phyloP scores from a whole-genome alignment of 2,797 vertebrate species.

The Yasuhikotakia modesta region DNA sequence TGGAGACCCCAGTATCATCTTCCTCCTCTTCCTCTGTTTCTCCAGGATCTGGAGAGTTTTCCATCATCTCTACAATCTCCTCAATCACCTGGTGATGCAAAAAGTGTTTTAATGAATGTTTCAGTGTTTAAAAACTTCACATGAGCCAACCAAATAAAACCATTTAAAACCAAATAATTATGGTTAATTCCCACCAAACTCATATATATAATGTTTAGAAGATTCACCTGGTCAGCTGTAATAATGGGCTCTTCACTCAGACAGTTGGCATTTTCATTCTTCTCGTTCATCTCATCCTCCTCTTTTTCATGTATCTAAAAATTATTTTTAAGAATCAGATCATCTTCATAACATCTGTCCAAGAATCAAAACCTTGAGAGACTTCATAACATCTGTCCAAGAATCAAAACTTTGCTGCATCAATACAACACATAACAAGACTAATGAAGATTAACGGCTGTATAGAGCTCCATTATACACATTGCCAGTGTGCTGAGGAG shows the following conservation, averaged over 20 bases:
- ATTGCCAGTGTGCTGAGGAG: conserved; percentile 20
- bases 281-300: conserved; percentile 92
- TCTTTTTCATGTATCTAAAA: conserved; percentile 88
- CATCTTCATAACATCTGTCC: not conserved
- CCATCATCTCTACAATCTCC: conserved; percentile 96
- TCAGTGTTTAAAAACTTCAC: not conserved
- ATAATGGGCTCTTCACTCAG: conserved; percentile 88
- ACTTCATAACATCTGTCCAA: not conserved
- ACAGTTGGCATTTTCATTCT: conserved; percentile 87
- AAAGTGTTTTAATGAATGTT: not conserved
- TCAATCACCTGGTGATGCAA: conserved; percentile 83
- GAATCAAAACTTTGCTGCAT: conserved; percentile 6
- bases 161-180: not conserved
- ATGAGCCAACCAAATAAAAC: no score
- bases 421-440: conserved; percentile 1
- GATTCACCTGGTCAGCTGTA: conserved; percentile 89
- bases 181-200: not conserved
- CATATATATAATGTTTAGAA: not conserved
- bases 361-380: conserved; percentile 8
- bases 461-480: conserved; percentile 31
- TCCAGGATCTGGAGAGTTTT: conserved; percentile 91
- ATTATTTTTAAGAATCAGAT: not conserved
- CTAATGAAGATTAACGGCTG: conserved; percentile 25
- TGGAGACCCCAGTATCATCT: conserved; percentile 79
- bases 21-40: conserved; percentile 87